These are phyloP conservation scores for Eudasyphora cyanicolor DNA, from an alignment of 2,888 invertebrate species.

Conservation along the genomic window DNA sequence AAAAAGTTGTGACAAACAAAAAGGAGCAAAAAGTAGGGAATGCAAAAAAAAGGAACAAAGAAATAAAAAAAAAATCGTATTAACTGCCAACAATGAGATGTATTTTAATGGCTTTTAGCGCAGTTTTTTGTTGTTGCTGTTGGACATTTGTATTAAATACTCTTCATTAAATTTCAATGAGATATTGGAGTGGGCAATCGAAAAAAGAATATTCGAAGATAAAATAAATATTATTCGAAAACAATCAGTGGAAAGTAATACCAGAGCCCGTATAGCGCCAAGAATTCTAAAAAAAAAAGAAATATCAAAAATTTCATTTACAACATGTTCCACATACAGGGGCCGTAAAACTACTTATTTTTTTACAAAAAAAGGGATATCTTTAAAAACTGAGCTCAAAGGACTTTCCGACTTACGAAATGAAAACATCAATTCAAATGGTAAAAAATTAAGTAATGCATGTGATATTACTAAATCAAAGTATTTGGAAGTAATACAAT, in stretches of 20 bases:
- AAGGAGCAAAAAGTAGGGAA: not conserved
- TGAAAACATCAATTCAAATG: no score
- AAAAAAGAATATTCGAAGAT: not conserved
- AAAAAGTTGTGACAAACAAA: no score
- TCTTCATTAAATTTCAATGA: not conserved
- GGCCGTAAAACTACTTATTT: no score
- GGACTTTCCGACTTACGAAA: no score
- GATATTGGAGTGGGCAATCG: not conserved
- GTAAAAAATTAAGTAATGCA: no score
- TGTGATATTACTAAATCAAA: no score
- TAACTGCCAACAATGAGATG: constrained; percentile 53
- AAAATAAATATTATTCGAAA: not conserved
- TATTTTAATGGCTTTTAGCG: constrained; percentile 57
- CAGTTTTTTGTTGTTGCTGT: constrained; percentile 34
- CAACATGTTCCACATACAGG: no score
- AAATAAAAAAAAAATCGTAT: constrained; percentile 15
- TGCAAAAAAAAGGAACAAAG: not conserved
- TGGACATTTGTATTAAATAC: not conserved
- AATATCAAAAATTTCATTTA: no score
- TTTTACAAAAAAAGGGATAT: no score
- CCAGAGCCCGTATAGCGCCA: not conserved
- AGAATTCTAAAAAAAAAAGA: no score
- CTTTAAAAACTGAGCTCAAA: no score
- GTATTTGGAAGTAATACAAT: no score
- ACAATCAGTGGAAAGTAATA: not conserved